These are phyloP conservation scores for Anhinga rufa DNA, from an alignment of 2,113 vertebrate species.

Conservation along the genomic window DNA sequence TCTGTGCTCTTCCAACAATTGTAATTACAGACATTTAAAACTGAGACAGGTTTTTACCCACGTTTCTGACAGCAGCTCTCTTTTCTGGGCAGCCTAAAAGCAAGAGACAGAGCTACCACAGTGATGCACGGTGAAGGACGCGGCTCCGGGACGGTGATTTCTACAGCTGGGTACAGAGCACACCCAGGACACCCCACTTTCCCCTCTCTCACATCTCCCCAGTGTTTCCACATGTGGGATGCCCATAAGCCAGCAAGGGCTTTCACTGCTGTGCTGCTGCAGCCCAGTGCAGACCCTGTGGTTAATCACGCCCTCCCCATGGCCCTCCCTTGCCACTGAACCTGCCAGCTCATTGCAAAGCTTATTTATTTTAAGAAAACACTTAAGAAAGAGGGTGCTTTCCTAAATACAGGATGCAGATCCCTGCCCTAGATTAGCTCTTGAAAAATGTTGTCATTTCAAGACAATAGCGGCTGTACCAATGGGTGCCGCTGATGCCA, in stretches of 20 bases:
- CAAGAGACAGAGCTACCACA: neutral
- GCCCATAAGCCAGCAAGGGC: neutral
- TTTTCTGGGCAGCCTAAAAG: neutral
- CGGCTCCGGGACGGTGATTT: accelerated
- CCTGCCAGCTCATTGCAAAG: neutral
- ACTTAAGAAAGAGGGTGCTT: neutral
- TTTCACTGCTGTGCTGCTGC: neutral
- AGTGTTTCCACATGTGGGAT: neutral
- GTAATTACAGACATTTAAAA: conserved; percentile 13
- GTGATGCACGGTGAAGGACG: neutral
- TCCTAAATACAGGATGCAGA: neutral
- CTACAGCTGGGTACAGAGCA: accelerated
- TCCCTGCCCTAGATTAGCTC: neutral
- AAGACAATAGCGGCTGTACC: neutral
- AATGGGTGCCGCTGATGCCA: neutral
- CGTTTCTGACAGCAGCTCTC: neutral
- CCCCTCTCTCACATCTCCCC: neutral
- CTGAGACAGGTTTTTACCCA: neutral
- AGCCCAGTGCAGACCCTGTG: neutral
- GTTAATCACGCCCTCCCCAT: neutral
- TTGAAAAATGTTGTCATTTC: neutral
- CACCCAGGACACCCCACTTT: neutral
- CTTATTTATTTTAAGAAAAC: neutral
- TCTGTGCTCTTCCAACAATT: conserved; percentile 25
- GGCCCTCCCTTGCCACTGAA: accelerated